phyloP scores from a whole-genome alignment of 2,888 invertebrate genomes.

The Polylopha cassiicola region DNA sequence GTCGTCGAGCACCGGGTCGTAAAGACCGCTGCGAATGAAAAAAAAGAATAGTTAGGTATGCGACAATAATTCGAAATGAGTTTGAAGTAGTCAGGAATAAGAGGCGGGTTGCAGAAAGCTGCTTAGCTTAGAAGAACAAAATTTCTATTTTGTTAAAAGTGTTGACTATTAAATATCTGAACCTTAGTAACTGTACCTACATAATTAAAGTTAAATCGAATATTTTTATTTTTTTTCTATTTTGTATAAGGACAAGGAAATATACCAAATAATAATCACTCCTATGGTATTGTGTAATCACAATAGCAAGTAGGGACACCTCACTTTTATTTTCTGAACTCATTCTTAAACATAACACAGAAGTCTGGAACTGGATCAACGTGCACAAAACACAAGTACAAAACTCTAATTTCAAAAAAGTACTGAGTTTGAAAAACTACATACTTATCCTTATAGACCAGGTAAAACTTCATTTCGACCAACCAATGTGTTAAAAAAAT shows the following conservation, averaged over 20 bases:
- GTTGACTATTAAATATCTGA: too few relatives aligned
- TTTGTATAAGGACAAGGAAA: slow-evolving; percentile 7
- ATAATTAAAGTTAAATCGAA: neutral
- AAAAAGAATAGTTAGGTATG: slow-evolving; percentile 17
- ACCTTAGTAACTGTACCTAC: too few relatives aligned
- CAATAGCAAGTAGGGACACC: slow-evolving; percentile 41
- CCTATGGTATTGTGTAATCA: slow-evolving; percentile 47
- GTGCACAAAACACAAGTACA: slow-evolving; percentile 8
- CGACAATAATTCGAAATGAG: too few relatives aligned
- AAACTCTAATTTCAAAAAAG: slow-evolving; percentile 7
- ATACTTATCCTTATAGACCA: slow-evolving; percentile 64
- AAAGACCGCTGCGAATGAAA: slow-evolving; percentile 56
- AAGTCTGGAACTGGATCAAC: neutral
- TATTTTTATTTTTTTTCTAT: neutral
- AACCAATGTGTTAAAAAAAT: slow-evolving; percentile 25
- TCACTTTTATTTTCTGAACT: slow-evolving; percentile 42
- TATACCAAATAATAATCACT: slow-evolving; percentile 42
- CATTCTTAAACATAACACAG: slow-evolving; percentile 29
- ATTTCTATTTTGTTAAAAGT: too few relatives aligned
- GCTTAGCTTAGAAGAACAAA: neutral
- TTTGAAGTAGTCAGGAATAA: too few relatives aligned
- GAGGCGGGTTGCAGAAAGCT: too few relatives aligned
- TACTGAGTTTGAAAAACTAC: slow-evolving; percentile 30
- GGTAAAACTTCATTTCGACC: slow-evolving; percentile 57
- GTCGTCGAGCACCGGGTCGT: slow-evolving; percentile 66